phyloP scores from a whole-genome alignment of 2,888 invertebrate species.

The Tricholauxania praeusta region DNA sequence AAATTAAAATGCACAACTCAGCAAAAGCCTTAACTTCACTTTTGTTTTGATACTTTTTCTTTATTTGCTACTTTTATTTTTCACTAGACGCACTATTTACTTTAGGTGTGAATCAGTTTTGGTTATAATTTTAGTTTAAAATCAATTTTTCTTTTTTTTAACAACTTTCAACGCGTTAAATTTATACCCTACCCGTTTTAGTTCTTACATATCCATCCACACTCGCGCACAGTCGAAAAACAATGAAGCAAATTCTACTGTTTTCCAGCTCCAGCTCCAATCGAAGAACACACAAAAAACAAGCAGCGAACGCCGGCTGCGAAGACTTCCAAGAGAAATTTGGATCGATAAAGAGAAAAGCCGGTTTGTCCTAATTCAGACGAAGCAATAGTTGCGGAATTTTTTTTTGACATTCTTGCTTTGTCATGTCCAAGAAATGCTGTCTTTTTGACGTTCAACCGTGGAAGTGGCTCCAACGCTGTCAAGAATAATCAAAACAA shows the following conservation, averaged over 20 bases:
- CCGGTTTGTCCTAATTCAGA: not conserved
- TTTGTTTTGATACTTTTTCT: slow-evolving; percentile 17
- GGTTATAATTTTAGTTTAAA: slow-evolving; percentile 3
- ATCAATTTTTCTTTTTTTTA: not conserved
- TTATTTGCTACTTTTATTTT: slow-evolving; percentile 10
- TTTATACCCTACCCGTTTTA: slow-evolving; percentile 16
- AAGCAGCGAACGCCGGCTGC: slow-evolving; percentile 2
- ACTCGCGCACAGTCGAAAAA: slow-evolving; percentile 17
- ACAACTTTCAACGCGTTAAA: slow-evolving; percentile 26
- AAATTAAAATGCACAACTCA: slow-evolving; percentile 9
- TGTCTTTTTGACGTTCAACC: no score
- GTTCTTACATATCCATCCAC: slow-evolving; percentile 6
- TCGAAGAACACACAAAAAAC: no score
- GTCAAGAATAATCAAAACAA: no score
- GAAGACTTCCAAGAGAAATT: slow-evolving; percentile 8
- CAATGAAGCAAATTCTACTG: slow-evolving; percentile 4
- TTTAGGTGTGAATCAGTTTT: not conserved
- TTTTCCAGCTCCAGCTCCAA: no score
- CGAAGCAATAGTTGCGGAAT: no score
- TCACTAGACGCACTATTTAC: slow-evolving; percentile 21
- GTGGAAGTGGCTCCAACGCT: no score
- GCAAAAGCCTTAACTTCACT: not conserved
- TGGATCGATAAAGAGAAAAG: slow-evolving; percentile 1
- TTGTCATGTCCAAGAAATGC: no score
- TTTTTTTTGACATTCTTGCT: no score